A percentile compares a stretch with the other conserved stretches of the same genome.
Evolutionary conservation across 64 coral and sea anemone species (phyloP).

Genomic region (Stylophora pistillata): DNA sequence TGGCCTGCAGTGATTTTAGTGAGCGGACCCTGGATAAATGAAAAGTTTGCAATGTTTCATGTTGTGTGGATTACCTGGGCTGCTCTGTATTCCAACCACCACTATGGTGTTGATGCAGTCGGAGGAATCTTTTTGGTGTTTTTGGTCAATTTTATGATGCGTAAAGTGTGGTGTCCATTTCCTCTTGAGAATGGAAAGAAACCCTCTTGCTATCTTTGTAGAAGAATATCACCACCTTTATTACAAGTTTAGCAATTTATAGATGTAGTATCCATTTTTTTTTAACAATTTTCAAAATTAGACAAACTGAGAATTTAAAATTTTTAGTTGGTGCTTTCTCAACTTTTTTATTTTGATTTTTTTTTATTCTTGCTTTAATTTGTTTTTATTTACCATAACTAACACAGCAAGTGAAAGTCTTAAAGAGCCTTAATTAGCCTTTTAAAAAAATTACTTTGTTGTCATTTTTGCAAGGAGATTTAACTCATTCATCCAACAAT

Average conservation of each 20-base stretch:
- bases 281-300: neutral
- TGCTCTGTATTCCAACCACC: constrained; percentile 98
- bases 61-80: constrained; percentile 99
- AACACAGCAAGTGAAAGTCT: neutral
- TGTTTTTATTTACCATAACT: neutral
- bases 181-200: constrained; percentile 45
- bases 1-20: constrained; percentile 95
- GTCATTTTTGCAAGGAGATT: neutral
- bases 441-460: neutral
- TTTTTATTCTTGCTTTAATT: neutral
- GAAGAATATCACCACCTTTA: constrained; percentile 24
- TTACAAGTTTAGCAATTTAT: constrained; percentile 23
- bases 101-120: constrained; percentile 98
- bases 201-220: constrained; percentile 21
- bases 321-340: too few relatives aligned
- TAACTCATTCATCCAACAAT: neutral
- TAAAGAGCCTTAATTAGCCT: neutral
- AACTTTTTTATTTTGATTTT: too few relatives aligned
- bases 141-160: constrained; percentile 95
- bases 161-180: constrained; percentile 97
- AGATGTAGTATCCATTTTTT: neutral
- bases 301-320: too few relatives aligned
- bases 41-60: constrained; percentile 99
- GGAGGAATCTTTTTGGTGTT: constrained; percentile 94
- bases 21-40: constrained; percentile 97